Evolutionary conservation across 2,888 invertebrate genomes (phyloP).

Genomic region (Schrankia costaestrigalis): DNA sequence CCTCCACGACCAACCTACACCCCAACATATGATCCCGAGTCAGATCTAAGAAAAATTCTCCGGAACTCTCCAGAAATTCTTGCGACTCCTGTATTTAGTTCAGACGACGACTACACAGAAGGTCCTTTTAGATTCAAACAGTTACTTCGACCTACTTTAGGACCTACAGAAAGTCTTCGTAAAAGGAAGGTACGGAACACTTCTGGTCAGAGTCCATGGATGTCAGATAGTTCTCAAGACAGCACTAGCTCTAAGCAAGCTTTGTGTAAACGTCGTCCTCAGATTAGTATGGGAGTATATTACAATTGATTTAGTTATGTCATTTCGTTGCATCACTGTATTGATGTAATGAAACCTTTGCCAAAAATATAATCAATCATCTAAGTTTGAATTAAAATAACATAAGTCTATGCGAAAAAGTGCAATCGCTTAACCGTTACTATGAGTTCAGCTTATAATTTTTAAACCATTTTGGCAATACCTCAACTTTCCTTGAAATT

Average conservation of each 20-base stretch:
- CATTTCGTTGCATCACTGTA: no score
- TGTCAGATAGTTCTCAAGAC: conserved; percentile 74
- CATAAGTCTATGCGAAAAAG: no score
- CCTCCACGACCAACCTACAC: conserved; percentile 58
- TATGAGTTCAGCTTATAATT: no score
- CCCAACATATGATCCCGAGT: conserved; percentile 65
- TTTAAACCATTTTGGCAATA: no score
- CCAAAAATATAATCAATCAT: no score
- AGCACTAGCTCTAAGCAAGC: conserved; percentile 64
- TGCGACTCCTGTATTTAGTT: conserved; percentile 67
- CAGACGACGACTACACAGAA: conserved; percentile 79
- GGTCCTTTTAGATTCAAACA: conserved; percentile 86
- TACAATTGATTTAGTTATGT: conserved; percentile 66
- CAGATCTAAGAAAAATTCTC: conserved; percentile 70
- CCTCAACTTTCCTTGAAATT: no score
- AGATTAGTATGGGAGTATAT: conserved; percentile 74
- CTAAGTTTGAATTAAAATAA: no score
- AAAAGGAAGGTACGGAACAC: conserved; percentile 81
- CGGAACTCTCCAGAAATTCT: conserved; percentile 74
- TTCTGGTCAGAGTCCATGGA: conserved; percentile 69
- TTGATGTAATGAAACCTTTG: no score
- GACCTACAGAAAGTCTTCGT: conserved; percentile 85
- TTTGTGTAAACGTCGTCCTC: conserved; percentile 69
- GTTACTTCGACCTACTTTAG: conserved; percentile 82
- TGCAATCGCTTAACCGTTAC: no score